phyloP scores from a whole-genome alignment of 2,797 vertebrate species.

The Aulostomus chinensis region DNA sequence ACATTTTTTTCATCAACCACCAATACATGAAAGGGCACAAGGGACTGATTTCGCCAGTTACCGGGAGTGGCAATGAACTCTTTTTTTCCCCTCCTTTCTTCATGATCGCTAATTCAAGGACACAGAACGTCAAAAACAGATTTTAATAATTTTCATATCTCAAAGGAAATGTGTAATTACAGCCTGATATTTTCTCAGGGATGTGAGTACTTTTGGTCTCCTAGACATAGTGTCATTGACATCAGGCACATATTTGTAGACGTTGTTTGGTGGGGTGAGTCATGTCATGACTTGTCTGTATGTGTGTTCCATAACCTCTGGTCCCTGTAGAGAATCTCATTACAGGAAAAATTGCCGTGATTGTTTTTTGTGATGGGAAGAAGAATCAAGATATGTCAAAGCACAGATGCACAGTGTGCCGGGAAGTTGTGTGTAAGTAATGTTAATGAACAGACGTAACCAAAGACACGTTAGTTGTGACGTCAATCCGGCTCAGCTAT shows the following conservation, averaged over 20 bases:
- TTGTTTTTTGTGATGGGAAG: constrained; percentile 57
- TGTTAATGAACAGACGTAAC: constrained; percentile 49
- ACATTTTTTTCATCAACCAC: constrained; percentile 65
- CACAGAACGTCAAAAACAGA: constrained; percentile 24
- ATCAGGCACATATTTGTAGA: constrained; percentile 66
- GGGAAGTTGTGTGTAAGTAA: constrained; percentile 44
- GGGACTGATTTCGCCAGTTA: constrained; percentile 49
- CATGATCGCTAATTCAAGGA: constrained; percentile 26
- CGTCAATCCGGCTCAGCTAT: constrained; percentile 13
- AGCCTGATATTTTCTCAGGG: constrained; percentile 62
- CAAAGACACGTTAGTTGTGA: constrained; percentile 14
- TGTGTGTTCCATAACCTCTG: constrained; percentile 58
- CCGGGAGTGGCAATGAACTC: constrained; percentile 23
- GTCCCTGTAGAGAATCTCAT: constrained; percentile 70
- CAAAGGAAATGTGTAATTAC: constrained; percentile 61
- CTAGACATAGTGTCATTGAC: constrained; percentile 69
- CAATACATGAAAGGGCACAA: constrained; percentile 44
- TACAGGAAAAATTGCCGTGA: constrained; percentile 58
- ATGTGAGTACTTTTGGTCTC: constrained; percentile 55
- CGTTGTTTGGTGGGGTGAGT: constrained; percentile 55
- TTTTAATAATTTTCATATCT: constrained; percentile 65
- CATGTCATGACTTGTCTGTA: constrained; percentile 66
- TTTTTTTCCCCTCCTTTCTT: constrained; percentile 9
- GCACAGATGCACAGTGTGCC: constrained; percentile 27
- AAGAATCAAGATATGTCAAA: constrained; percentile 60